Evolutionary conservation across 2,888 invertebrate species (phyloP).

Genomic region (Rhamphomyia laevipes): DNA sequence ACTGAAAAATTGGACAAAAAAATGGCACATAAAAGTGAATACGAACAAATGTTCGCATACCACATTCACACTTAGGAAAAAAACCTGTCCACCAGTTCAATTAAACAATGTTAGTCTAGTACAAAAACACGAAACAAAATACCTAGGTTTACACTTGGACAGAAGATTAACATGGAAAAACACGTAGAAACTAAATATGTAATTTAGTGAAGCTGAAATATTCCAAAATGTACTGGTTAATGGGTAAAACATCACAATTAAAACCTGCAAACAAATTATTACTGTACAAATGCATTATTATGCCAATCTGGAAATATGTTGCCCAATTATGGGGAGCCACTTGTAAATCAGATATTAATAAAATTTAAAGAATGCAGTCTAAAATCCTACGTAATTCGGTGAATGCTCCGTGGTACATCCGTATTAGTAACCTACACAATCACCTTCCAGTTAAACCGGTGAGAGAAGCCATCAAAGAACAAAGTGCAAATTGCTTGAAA

Average conservation of each 20-base stretch:
- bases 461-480: too few species aligned
- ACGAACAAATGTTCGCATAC: neutral
- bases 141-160: too few species aligned
- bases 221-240: slow-evolving; percentile 1
- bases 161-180: neutral
- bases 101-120: too few species aligned
- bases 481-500: too few species aligned
- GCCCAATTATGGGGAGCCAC: slow-evolving; percentile 2
- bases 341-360: neutral
- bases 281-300: slow-evolving; percentile 3
- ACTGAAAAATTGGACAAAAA: neutral
- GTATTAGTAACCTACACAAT: neutral
- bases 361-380: neutral
- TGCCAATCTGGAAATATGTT: slow-evolving; percentile 2
- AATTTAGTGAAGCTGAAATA: slow-evolving; percentile 3
- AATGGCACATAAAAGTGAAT: neutral
- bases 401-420: slow-evolving; percentile 6
- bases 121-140: too few species aligned
- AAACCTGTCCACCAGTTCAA: too few species aligned
- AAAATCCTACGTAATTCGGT: neutral
- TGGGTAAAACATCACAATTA: neutral
- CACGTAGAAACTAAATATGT: slow-evolving; percentile 2
- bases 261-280: neutral
- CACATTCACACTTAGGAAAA: too few species aligned
- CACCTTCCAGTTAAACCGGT: neutral